A percentile compares a stretch with the other conserved stretches of the same genome.
These are phyloP conservation scores for Oncopeltus fasciatus DNA, from an alignment of 1,140 invertebrate genomes.

Conservation along the genomic window DNA sequence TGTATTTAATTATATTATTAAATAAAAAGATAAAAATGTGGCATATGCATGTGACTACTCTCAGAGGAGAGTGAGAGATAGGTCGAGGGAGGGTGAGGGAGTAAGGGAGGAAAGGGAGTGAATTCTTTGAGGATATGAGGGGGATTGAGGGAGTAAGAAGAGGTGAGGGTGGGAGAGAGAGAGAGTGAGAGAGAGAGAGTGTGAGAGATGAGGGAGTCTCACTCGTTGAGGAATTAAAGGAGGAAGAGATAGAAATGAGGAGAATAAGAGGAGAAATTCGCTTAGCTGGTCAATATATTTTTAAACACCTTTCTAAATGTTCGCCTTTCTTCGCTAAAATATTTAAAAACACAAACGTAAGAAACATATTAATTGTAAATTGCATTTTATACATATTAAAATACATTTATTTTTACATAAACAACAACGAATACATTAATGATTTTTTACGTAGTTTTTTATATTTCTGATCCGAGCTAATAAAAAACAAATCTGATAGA, in stretches of 20 bases:
- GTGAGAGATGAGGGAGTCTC: background rate
- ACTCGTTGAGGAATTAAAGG: background rate
- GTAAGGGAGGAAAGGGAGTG: background rate
- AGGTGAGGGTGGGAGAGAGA: background rate
- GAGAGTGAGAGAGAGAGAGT: slow-evolving; percentile 2
- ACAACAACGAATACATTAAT: too few species aligned
- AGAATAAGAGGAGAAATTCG: background rate
- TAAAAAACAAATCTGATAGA: too few species aligned
- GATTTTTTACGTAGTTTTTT: too few species aligned
- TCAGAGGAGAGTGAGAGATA: background rate
- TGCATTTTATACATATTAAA: too few species aligned
- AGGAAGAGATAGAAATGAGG: background rate
- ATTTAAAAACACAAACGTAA: too few species aligned
- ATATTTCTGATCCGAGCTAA: too few species aligned
- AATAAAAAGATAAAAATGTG: background rate
- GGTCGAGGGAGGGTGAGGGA: background rate
- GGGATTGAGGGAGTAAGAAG: background rate
- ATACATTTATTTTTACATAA: too few species aligned
- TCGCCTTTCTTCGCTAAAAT: too few species aligned
- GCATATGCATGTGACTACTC: background rate
- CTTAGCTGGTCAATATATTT: too few species aligned
- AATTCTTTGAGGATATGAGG: background rate
- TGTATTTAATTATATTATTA: background rate
- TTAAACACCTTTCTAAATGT: too few species aligned
- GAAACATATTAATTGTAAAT: too few species aligned